Evolutionary conservation across 2,797 vertebrate genomes (phyloP).

Genomic region (Myotis daubentonii): DNA sequence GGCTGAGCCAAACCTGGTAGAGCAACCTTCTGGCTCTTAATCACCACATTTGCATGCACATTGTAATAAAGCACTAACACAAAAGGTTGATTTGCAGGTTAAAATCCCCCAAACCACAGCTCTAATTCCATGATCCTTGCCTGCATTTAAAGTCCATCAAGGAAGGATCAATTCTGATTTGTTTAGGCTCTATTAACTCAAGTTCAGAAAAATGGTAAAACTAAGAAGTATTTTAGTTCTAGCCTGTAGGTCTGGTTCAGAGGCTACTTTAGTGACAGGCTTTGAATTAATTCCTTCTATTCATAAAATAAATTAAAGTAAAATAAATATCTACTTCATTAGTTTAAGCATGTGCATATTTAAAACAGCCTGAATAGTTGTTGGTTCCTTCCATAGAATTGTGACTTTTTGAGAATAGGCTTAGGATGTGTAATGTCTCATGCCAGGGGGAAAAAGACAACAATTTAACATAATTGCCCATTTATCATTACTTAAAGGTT

Average conservation of each 20-base stretch:
- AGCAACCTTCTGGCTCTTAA: slow-evolving; percentile 53
- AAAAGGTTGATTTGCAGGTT: slow-evolving; percentile 34
- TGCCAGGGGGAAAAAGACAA: slow-evolving; percentile 48
- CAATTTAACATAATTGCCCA: slow-evolving; percentile 68
- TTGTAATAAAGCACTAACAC: slow-evolving; percentile 16
- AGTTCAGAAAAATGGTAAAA: background rate
- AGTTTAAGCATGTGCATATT: slow-evolving; percentile 24
- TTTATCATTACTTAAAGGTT: slow-evolving; percentile 73
- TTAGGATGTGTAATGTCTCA: slow-evolving; percentile 50
- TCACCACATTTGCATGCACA: background rate
- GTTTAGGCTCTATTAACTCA: background rate
- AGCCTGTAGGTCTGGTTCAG: background rate
- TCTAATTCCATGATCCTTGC: slow-evolving; percentile 44
- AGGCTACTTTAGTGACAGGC: background rate
- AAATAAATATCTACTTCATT: background rate
- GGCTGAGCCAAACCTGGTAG: too few species aligned
- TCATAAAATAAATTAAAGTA: slow-evolving; percentile 22
- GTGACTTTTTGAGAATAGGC: slow-evolving; percentile 48
- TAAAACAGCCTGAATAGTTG: slow-evolving; percentile 52
- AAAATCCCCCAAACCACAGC: slow-evolving; percentile 40
- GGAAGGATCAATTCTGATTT: slow-evolving; percentile 49
- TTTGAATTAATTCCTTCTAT: background rate
- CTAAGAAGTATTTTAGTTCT: background rate
- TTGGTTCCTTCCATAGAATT: slow-evolving; percentile 13
- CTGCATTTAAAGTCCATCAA: background rate